phyloP scores from a whole-genome alignment of 2,113 vertebrate genomes.

The Pangasianodon gigas region DNA sequence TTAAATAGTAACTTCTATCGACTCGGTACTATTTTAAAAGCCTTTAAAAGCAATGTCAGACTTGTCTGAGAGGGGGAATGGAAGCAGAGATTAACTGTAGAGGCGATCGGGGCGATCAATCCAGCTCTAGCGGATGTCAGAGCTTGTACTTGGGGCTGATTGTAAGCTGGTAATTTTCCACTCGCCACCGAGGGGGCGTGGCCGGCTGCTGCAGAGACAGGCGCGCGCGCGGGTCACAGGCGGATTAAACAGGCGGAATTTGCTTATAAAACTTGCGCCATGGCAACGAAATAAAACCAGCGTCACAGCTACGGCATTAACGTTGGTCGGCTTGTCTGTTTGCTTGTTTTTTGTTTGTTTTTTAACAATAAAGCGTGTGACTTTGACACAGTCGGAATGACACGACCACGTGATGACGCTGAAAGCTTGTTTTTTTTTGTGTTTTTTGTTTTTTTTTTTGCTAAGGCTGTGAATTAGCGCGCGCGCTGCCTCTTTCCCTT shows the following conservation, averaged over 20 bases:
- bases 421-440: background rate
- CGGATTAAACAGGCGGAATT: constrained; percentile 30
- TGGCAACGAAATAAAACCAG: background rate
- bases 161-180: constrained; percentile 84
- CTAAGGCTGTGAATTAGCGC: background rate
- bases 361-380: background rate
- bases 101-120: background rate
- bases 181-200: constrained; percentile 81
- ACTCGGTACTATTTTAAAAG: background rate
- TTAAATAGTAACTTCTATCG: background rate
- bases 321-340: background rate
- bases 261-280: background rate
- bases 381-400: background rate
- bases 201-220: constrained; percentile 61
- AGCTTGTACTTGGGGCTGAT: constrained; percentile 71
- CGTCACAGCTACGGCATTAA: background rate
- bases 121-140: constrained; percentile 27
- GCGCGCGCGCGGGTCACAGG: constrained; percentile 63
- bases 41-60: background rate
- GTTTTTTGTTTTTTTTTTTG: background rate
- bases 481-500: background rate
- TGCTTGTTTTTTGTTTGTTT: background rate
- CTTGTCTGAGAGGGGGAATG: background rate
- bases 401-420: background rate
- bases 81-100: background rate